Percentiles rank a stretch among this genome's conserved stretches.
phyloP scores from a whole-genome alignment of 2,113 vertebrate genomes.

The Nycticryphes semicollaris region DNA sequence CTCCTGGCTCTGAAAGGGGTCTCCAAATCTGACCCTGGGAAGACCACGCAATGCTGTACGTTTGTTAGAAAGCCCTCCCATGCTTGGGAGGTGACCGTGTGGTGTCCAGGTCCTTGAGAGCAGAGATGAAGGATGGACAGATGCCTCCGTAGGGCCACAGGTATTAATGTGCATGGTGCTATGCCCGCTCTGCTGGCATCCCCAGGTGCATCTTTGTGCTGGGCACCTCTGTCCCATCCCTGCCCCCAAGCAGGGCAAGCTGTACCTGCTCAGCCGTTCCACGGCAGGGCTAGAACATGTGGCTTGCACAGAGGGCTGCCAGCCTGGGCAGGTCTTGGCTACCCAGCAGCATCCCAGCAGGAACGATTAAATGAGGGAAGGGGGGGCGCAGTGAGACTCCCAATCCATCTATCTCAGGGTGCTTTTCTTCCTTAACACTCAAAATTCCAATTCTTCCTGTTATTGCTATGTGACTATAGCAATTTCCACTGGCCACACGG shows the following conservation, averaged over 20 bases:
- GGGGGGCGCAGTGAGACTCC: neutral
- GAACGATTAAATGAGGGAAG: neutral
- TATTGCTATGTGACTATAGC: neutral
- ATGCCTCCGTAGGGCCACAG: rapidly evolving
- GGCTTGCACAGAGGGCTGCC: neutral
- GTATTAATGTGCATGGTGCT: rapidly evolving
- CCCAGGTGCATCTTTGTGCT: rapidly evolving
- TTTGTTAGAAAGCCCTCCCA: neutral
- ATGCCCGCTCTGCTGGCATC: rapidly evolving
- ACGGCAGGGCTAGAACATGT: rapidly evolving
- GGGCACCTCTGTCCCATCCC: neutral
- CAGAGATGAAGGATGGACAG: neutral
- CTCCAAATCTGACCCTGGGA: neutral
- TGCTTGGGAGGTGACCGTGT: rapidly evolving
- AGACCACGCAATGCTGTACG: neutral
- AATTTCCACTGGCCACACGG: rapidly evolving
- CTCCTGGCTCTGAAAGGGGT: neutral
- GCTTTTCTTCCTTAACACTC: neutral
- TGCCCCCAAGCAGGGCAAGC: rapidly evolving
- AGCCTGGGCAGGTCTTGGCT: neutral
- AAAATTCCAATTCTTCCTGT: neutral
- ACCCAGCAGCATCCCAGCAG: neutral
- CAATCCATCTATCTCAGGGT: neutral
- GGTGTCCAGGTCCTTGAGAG: neutral
- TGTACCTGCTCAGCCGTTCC: rapidly evolving